Evolutionary conservation across 2,797 vertebrate genomes (phyloP).

Genomic region (Amblyraja radiata): DNA sequence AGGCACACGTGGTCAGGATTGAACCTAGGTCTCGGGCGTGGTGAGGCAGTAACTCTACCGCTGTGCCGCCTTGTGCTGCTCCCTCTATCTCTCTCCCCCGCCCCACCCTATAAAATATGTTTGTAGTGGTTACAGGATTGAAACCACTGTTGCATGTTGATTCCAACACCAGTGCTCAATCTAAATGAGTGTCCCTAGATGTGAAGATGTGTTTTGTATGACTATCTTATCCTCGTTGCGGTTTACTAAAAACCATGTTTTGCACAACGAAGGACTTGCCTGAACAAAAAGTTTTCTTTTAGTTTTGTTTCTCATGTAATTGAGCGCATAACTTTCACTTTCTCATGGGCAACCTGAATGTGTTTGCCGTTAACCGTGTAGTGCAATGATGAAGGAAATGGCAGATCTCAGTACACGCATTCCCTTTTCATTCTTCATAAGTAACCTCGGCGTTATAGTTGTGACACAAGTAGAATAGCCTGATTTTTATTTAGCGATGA

Average conservation of each 20-base stretch:
- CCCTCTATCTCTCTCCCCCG: no score
- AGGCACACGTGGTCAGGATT: no score
- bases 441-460: neutral
- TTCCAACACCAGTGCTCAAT: no score
- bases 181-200: neutral
- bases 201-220: no score
- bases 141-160: no score
- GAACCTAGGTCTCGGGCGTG: no score
- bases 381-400: neutral
- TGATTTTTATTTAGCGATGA: neutral
- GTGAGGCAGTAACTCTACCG: no score
- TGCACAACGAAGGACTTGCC: neutral
- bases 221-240: neutral
- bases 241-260: neutral
- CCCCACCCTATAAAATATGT: no score
- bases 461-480: neutral
- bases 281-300: neutral
- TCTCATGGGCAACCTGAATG: neutral
- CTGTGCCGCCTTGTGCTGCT: no score
- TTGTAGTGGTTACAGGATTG: no score
- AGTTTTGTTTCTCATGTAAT: constrained; percentile 8
- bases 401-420: neutral
- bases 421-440: neutral
- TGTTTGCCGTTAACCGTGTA: no score
- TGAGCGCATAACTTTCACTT: constrained; percentile 10